Base-by-base conservation (phyloP, 2,888 invertebrate genomes). In the Tillus elongatus region DNA sequence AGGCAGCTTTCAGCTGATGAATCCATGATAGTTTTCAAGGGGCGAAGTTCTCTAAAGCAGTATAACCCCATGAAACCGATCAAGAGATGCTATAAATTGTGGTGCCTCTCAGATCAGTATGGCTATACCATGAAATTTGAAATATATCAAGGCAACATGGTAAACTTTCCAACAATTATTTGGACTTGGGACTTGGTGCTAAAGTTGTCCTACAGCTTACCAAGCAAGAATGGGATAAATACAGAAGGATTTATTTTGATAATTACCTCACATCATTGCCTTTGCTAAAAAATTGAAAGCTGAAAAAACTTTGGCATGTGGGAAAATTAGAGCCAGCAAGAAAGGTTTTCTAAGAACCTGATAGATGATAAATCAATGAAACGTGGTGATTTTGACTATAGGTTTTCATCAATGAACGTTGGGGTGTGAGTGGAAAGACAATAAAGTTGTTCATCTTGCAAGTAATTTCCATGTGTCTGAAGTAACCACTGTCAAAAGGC, bases 21-120 rank as follows among this genome's bases (percentile, higher is more conserved):
- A 41, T 29, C 26, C 10, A 42, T 47, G 40, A 44, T 46, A 30
- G n/a, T 42, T 4, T 47, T 45, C 42, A 49, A 49, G 37, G 44
- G 45, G 9, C 24, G 46, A 27, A 41, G 30, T 15, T 30, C 35
- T 27, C 32, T 49, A 16, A 47, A 43, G 29, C 49, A 51, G 30
- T 51, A 45, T 30, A 49, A 43, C 16, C 49, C 50, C 2, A 46
- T 44, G 46, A 51, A 51, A 30, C 45, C 47, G 3, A 43, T 51
- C 14, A 51, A 50, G 36, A 43, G 46, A 14, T 47, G 49, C 4
- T 50, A 44, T 30, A 51, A 49, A 37, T 14, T 45, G 15, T 49
- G 49, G 46, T 41, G 40, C 26, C 24, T 44, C 4, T 37, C 37
- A 13, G 45, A 49, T 33, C 42, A 44, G 34, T 40, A 31, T 13